These are phyloP conservation scores for Pseudachorutes palmiensis DNA, from an alignment of 1,140 invertebrate genomes.

Conservation along the genomic window DNA sequence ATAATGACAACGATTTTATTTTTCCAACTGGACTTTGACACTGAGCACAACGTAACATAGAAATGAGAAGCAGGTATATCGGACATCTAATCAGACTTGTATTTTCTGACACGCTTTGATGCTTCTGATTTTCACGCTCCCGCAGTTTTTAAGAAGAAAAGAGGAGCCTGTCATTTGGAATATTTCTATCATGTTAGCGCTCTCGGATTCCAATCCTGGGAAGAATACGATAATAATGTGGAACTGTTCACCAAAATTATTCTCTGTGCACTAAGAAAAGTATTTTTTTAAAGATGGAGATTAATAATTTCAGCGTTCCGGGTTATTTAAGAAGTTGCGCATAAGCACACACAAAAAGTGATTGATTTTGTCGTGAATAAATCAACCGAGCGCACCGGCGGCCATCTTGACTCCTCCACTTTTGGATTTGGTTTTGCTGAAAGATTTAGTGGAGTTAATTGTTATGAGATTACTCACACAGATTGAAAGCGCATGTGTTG, in stretches of 20 bases:
- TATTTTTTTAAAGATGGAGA: too few species aligned
- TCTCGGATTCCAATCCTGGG: conserved; percentile 67
- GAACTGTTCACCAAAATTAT: conserved; percentile 63
- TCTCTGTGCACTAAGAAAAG: conserved; percentile 60
- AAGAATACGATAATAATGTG: conserved; percentile 67
- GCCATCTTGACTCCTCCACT: too few species aligned
- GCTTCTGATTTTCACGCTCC: conserved; percentile 60
- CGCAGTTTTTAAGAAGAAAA: conserved; percentile 66
- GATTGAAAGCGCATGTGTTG: neutral
- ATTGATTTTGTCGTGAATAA: conserved; percentile 15
- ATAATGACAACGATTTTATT: conserved; percentile 59
- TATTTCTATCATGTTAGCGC: conserved; percentile 64
- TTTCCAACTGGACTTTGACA: conserved; percentile 52
- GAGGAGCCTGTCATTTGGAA: conserved; percentile 69
- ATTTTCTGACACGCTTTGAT: conserved; percentile 52
- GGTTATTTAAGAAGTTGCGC: conserved; percentile 24
- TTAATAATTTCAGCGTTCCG: too few species aligned
- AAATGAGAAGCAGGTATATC: conserved; percentile 54
- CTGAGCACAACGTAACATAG: conserved; percentile 47
- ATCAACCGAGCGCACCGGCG: conserved; percentile 1
- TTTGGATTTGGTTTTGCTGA: neutral
- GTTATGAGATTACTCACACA: neutral
- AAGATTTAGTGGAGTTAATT: neutral
- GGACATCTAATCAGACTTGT: conserved; percentile 57
- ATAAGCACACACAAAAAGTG: conserved; percentile 13